Percentiles rank a stretch among this genome's conserved stretches.
These are phyloP conservation scores for Pegea sp. DNA, from an alignment of 23 tunicate species.

Conservation along the genomic window DNA sequence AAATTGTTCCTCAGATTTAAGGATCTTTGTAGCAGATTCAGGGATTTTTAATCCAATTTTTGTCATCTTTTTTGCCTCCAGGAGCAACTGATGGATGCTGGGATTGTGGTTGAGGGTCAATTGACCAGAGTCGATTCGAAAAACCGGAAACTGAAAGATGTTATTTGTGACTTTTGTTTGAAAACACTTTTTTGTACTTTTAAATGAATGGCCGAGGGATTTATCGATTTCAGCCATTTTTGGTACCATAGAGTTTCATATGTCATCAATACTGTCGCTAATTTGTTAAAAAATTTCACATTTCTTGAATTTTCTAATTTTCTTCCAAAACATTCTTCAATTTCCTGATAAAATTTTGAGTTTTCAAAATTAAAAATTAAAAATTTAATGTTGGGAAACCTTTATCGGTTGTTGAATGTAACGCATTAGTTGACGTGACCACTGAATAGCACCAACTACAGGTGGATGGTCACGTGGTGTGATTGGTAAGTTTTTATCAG, in stretches of 20 bases:
- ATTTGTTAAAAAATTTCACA: slow-evolving; percentile 61
- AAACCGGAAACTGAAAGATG: neutral
- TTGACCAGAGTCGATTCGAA: neutral
- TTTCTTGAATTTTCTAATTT: slow-evolving; percentile 62
- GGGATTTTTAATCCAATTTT: too few species aligned
- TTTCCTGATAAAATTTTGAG: too few species aligned
- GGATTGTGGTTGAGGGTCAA: too few species aligned
- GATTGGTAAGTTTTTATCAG: slow-evolving; percentile 50
- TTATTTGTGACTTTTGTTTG: neutral
- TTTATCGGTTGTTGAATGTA: slow-evolving; percentile 89
- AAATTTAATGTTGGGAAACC: too few species aligned
- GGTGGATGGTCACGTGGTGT: slow-evolving; percentile 75
- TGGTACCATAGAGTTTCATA: slow-evolving; percentile 81
- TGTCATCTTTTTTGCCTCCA: too few species aligned
- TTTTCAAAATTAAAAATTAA: too few species aligned
- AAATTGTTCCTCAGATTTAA: too few species aligned
- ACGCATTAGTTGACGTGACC: slow-evolving; percentile 53
- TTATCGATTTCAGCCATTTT: slow-evolving; percentile 76
- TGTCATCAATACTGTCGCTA: slow-evolving; percentile 63
- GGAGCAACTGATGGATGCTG: too few species aligned
- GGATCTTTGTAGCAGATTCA: too few species aligned
- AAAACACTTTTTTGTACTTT: slow-evolving; percentile 12
- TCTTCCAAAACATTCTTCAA: too few species aligned
- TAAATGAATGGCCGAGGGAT: slow-evolving; percentile 33
- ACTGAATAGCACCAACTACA: slow-evolving; percentile 81